Conservation (phyloP, 30 jellyfish, hydroid and myxozoan genomes). For the Hydra vulgaris region DNA sequence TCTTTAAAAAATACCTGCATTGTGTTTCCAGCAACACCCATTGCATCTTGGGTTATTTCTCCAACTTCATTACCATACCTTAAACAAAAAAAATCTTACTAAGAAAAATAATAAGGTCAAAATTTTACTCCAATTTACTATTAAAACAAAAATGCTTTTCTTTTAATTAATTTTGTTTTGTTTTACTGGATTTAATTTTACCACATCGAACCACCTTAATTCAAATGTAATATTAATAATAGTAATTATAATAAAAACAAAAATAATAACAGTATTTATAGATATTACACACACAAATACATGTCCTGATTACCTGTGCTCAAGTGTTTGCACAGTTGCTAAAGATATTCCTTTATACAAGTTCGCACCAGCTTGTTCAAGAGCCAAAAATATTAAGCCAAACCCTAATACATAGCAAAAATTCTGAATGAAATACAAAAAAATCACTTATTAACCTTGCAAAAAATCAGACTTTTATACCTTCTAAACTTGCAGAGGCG, state of each 20-base stretch:
- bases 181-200: too few species aligned
- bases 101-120: neutral
- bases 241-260: too few species aligned
- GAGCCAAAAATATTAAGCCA: conserved; percentile 55
- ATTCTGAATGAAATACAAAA: neutral
- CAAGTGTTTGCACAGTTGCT: conserved; percentile 78
- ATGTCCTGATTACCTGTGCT: conserved; percentile 83
- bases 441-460: too few species aligned
- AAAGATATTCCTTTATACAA: conserved; percentile 45
- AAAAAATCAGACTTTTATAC: too few species aligned
- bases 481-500: conserved; percentile 88
- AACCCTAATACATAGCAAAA: conserved; percentile 36
- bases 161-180: too few species aligned
- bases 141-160: too few species aligned
- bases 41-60: conserved; percentile 83
- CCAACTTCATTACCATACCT: conserved; percentile 91
- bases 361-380: conserved; percentile 82
- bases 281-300: too few species aligned
- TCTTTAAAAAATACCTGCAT: conserved; percentile 34
- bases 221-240: too few species aligned
- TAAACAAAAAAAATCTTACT: neutral
- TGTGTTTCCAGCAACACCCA: conserved; percentile 93
- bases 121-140: too few species aligned
- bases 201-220: too few species aligned
- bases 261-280: too few species aligned